Base-by-base conservation (phyloP, 2,888 invertebrate genomes). In the Cheilosia urbana region DNA sequence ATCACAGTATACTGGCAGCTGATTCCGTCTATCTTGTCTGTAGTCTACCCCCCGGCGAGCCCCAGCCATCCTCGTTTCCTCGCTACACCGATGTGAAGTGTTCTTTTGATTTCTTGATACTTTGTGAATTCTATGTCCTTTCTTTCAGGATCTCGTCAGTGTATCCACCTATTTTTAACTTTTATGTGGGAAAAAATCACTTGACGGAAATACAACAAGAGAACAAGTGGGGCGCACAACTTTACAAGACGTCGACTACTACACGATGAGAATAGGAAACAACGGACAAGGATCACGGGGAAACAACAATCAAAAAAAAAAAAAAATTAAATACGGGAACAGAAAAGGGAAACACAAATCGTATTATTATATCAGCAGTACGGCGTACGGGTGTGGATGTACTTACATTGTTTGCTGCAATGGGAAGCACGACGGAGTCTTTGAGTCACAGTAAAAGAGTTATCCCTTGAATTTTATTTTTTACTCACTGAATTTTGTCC, bases 51-150 rank as follows among this genome's bases (percentile, higher is more conserved):
- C 6, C 51, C 57, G 11, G 24, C 45, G 34, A 60, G 37, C 78
- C 78, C 47, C 27, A 60, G 11, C 15, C 13, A 57, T 68, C 57
- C 66, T 65, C 58, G 34, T 71, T 69, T 68, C 55, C 58, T 71
- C 71, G 63, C 66, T 63, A 45, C 60, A 75, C 37, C 55, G 69
- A 72, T 51, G 76, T 85, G 63, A 81, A 85, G 81, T 85, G 76
- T 85, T 81, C 85, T 81, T 85, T 85, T 85, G 85, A 85, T 85
- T 85, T 81, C 77, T 85, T 81, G 81, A 81, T 85, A 81, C 85
- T 85, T 68, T 76, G 71, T 76, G 66, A 85, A 81, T 85, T 81
- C 68, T 85, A 71, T 80, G 51, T 85, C 72, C 72, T 72, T 81
- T 77, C 71, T 62, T 62, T 42, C 81, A 72, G 76, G 45, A 72